These are phyloP conservation scores for Plutella xylostella DNA, from an alignment of 2,888 invertebrate genomes.

Conservation along the genomic window DNA sequence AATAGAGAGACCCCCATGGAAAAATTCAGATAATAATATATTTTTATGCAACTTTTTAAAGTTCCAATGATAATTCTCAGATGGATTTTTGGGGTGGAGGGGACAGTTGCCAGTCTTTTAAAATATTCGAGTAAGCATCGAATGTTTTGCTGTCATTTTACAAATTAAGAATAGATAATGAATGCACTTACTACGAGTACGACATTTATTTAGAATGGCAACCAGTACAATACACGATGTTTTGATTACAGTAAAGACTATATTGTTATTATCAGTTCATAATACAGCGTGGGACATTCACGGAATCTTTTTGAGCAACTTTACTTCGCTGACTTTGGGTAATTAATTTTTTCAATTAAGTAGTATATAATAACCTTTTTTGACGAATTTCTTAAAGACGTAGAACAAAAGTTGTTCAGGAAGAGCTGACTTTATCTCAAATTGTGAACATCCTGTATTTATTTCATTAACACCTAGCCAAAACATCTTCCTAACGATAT, in stretches of 20 bases:
- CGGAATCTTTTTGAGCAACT: no score
- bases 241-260: neutral
- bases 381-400: neutral
- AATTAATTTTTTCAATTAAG: neutral
- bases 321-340: no score
- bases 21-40: constrained; percentile 31
- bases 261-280: no score
- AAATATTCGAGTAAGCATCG: no score
- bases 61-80: constrained; percentile 43
- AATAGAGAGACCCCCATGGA: no score
- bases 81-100: constrained; percentile 42
- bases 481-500: neutral
- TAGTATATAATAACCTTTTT: neutral
- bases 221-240: neutral
- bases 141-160: no score
- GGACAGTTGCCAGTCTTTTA: neutral
- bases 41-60: constrained; percentile 35
- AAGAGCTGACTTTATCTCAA: neutral
- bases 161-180: neutral
- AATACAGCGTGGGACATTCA: no score
- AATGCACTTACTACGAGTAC: neutral
- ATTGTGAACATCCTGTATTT: neutral
- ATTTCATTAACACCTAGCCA: neutral
- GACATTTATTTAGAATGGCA: neutral
- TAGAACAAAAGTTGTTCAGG: neutral